Conservation (phyloP, 53 echinoderm and acorn worm genomes). For the Mesocentrotus franciscanus region DNA sequence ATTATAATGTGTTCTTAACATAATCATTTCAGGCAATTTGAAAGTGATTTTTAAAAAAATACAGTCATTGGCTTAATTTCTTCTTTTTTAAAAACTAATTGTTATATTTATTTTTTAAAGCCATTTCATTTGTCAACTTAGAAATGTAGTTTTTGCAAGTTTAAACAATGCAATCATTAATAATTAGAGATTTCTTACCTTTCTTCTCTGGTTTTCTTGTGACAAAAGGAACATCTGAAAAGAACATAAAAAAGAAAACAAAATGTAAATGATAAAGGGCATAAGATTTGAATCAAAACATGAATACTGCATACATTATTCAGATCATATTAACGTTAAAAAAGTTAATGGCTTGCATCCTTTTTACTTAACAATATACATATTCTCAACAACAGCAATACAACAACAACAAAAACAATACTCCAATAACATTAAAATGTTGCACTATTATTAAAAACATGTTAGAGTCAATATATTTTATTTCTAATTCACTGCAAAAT, state of each 20-base stretch:
- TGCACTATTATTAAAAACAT: too few relatives aligned
- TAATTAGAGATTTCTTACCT: constrained; percentile 64
- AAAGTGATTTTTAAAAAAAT: too few relatives aligned
- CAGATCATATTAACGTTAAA: too few relatives aligned
- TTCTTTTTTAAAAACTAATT: background rate
- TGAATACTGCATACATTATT: too few relatives aligned
- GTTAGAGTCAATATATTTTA: too few relatives aligned
- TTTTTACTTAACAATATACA: too few relatives aligned
- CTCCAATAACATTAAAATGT: too few relatives aligned
- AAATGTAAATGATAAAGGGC: background rate
- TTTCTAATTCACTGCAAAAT: too few relatives aligned
- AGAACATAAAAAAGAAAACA: constrained; percentile 28
- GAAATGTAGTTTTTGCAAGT: background rate
- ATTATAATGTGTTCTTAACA: background rate
- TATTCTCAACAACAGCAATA: too few relatives aligned
- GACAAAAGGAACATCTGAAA: constrained; percentile 80
- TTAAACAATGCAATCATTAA: background rate
- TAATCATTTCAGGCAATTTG: background rate
- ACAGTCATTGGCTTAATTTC: too few relatives aligned
- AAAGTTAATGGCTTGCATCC: too few relatives aligned
- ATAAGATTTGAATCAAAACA: background rate
- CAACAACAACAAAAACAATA: too few relatives aligned
- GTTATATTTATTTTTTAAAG: background rate
- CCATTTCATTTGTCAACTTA: background rate
- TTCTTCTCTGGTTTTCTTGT: constrained; percentile 74